Evolutionary conservation across 2,888 invertebrate species (phyloP).

Genomic region (Selenia dentaria): DNA sequence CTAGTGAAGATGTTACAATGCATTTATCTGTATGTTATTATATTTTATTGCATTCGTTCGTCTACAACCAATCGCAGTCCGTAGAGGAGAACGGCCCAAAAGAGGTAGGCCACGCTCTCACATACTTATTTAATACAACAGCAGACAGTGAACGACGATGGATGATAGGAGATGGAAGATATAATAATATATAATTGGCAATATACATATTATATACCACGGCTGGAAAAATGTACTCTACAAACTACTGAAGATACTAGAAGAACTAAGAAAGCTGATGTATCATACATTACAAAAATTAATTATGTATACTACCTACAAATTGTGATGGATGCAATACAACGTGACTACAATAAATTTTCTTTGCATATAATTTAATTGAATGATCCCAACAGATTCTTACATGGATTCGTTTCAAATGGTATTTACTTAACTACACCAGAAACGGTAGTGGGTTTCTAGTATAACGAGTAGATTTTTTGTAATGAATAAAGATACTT

Average conservation of each 20-base stretch:
- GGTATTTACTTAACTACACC: conserved; percentile 69
- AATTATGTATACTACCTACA: neutral
- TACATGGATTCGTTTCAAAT: conserved; percentile 70
- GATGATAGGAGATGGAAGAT: conserved; percentile 44
- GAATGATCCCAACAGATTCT: conserved; percentile 73
- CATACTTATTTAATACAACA: conserved; percentile 51
- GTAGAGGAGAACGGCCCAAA: conserved; percentile 83
- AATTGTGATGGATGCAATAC: conserved; percentile 20
- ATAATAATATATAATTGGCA: conserved; percentile 13
- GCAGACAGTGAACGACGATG: conserved; percentile 57
- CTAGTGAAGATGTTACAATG: conserved; percentile 78
- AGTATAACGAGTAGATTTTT: conserved; percentile 72
- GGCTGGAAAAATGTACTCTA: conserved; percentile 2
- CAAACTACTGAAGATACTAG: conserved; percentile 2
- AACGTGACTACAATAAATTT: conserved; percentile 9
- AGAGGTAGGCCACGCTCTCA: conserved; percentile 80
- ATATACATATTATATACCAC: neutral
- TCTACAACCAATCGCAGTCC: conserved; percentile 84
- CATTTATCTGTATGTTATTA: conserved; percentile 83
- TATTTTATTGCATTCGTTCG: conserved; percentile 85
- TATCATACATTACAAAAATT: neutral
- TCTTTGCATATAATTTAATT: conserved; percentile 37
- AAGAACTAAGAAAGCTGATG: conserved; percentile 1
- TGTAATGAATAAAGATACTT: conserved; percentile 63
- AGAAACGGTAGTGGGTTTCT: conserved; percentile 73